A percentile compares a stretch with the other conserved stretches of the same genome.
These are phyloP conservation scores for Tiliacea citrago DNA, from an alignment of 2,888 invertebrate genomes.

Conservation along the genomic window DNA sequence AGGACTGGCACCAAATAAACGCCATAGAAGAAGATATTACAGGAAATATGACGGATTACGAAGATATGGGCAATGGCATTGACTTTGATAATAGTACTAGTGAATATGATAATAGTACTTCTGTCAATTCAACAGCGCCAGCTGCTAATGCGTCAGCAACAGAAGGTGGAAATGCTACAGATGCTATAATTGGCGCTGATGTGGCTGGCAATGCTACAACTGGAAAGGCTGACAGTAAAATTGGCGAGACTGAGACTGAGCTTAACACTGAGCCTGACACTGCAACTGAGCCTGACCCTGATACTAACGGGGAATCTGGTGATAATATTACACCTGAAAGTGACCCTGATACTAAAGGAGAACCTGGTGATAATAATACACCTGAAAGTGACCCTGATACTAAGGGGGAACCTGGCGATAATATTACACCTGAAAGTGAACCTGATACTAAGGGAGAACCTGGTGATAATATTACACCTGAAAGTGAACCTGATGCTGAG, in stretches of 20 bases:
- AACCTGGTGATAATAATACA: too few relatives aligned
- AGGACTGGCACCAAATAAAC: conserved; percentile 70
- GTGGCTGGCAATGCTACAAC: neutral
- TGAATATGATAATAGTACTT: neutral
- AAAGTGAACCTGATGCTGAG: too few relatives aligned
- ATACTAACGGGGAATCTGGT: too few relatives aligned
- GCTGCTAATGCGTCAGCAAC: neutral
- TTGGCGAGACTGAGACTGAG: too few relatives aligned
- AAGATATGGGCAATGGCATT: neutral
- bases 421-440: too few relatives aligned
- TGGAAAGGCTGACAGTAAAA: neutral
- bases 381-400: too few relatives aligned
- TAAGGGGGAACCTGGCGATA: too few relatives aligned
- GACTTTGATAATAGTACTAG: neutral
- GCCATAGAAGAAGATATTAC: neutral
- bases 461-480: too few relatives aligned
- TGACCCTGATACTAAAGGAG: fast-evolving
- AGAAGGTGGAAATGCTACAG: neutral
- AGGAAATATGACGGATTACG: neutral
- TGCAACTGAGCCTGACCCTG: fast-evolving
- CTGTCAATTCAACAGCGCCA: neutral
- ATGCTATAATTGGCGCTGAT: neutral
- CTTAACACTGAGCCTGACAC: too few relatives aligned
- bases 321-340: too few relatives aligned
- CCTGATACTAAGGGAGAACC: fast-evolving